A percentile compares a stretch with the other conserved stretches of the same genome.
phyloP scores from a whole-genome alignment of 2,113 vertebrate genomes.

The Typhlomys cinereus region DNA sequence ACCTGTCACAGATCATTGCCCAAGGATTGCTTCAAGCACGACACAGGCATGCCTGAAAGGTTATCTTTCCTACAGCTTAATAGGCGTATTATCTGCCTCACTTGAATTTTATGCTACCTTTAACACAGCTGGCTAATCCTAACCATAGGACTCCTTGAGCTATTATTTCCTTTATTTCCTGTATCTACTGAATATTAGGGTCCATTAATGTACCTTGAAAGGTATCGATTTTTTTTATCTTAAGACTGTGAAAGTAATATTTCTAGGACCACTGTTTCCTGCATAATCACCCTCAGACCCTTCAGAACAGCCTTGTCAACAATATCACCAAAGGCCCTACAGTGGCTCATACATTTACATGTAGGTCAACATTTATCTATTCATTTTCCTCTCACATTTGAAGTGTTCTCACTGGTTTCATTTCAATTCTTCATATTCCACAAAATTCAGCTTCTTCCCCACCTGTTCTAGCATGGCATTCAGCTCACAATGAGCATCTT shows the following conservation, averaged over 20 bases:
- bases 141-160: neutral
- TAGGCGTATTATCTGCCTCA: neutral
- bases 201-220: neutral
- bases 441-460: neutral
- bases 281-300: neutral
- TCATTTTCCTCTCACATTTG: neutral
- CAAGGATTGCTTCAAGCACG: constrained; percentile 17
- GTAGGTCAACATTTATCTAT: neutral
- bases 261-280: neutral
- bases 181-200: neutral
- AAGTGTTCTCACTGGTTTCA: neutral
- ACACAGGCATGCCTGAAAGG: neutral
- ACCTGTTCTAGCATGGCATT: neutral
- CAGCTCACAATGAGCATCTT: neutral
- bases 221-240: neutral
- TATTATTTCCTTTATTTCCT: constrained; percentile 34
- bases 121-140: neutral
- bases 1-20: neutral
- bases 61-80: constrained; percentile 7
- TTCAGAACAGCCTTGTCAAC: neutral
- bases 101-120: neutral
- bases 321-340: neutral
- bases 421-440: constrained; percentile 22
- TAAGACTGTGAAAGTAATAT: constrained; percentile 8
- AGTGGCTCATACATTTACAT: neutral